Conservation (phyloP, 2,888 invertebrate genomes). For the Aleiodes alternator region DNA sequence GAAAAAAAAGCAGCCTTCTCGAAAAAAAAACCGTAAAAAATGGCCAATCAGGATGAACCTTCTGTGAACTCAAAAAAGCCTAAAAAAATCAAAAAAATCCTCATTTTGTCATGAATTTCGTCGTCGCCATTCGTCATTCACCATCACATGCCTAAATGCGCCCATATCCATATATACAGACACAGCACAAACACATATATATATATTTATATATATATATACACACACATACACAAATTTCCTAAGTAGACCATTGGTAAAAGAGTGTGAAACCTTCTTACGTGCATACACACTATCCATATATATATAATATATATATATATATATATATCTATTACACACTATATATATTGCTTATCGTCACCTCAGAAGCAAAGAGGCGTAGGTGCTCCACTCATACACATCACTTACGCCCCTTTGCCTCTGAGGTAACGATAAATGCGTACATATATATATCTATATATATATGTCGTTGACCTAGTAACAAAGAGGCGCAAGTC, state of each 20-base stretch:
- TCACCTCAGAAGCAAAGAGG: too few species aligned
- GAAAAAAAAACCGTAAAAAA: neutral
- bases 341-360: too few species aligned
- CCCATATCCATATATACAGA: constrained; percentile 9
- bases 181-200: constrained; percentile 2
- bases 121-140: constrained; percentile 10
- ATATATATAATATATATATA: too few species aligned
- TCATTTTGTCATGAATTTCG: constrained; percentile 18
- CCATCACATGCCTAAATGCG: neutral
- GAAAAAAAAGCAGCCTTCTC: neutral
- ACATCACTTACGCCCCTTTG: too few species aligned
- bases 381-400: too few species aligned
- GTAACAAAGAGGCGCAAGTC: too few species aligned
- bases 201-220: neutral
- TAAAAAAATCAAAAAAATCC: constrained; percentile 1
- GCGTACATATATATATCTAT: too few species aligned
- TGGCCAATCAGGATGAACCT: neutral
- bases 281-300: too few species aligned
- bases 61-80: neutral
- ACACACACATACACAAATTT: neutral
- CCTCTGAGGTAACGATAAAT: too few species aligned
- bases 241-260: constrained; percentile 1
- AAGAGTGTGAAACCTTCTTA: neutral
- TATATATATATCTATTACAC: too few species aligned
- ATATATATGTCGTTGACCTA: too few species aligned